phyloP scores from a whole-genome alignment of 2,797 vertebrate species.

The Gymnopithys bicolor region DNA sequence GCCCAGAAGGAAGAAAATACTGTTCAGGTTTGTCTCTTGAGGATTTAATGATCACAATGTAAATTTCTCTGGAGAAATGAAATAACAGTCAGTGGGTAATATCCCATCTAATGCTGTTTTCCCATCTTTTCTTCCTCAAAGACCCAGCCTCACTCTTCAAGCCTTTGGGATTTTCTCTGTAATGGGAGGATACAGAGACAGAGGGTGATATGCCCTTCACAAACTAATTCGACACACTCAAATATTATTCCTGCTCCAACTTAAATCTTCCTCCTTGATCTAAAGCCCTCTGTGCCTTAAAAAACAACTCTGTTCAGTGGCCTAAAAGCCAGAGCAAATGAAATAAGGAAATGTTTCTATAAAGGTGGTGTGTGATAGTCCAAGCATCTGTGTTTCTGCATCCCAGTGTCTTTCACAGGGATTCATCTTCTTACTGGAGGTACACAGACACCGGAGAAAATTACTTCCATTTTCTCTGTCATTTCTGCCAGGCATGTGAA shows the following conservation, averaged over 20 bases:
- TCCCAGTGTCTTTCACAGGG: neutral
- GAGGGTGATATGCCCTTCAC: neutral
- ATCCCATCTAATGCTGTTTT: slow-evolving; percentile 16
- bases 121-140: neutral
- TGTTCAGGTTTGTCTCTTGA: slow-evolving; percentile 55
- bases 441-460: neutral
- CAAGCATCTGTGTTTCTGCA: neutral
- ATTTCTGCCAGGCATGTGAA: neutral
- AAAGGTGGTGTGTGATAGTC: neutral
- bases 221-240: neutral
- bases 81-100: slow-evolving; percentile 27
- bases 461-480: neutral
- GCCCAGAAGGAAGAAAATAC: slow-evolving; percentile 58
- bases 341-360: neutral
- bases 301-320: neutral
- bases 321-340: neutral
- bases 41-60: slow-evolving; percentile 45
- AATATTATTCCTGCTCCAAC: neutral
- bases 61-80: slow-evolving; percentile 52
- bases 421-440: neutral
- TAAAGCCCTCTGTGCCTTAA: neutral
- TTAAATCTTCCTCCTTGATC: neutral
- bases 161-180: neutral
- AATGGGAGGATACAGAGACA: neutral
- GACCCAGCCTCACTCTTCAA: neutral